Evolutionary conservation across 1,140 invertebrate genomes (phyloP), one percentile per base, ranked within the genome.

Genomic region (Drosophila pseudoobscura): DNA sequence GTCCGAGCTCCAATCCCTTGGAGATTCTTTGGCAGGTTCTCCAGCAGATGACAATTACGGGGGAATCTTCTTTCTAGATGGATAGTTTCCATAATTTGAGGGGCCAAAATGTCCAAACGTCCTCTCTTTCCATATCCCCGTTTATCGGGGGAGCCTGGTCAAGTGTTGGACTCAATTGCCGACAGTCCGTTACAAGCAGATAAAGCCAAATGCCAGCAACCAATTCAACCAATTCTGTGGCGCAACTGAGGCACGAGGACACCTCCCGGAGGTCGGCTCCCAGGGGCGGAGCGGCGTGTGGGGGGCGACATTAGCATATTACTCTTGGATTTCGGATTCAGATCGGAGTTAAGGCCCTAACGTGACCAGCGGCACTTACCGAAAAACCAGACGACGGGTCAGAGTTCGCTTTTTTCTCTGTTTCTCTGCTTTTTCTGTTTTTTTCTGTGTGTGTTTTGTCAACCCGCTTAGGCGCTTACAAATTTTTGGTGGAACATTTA

Each of bases 111-210:
- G 22, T 4, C 22, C 22, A 24, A 2, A 17, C 1, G 17, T 5
- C 24, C 24, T 3, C 24, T 26, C 24, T 26, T 26, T 0, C 24
- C 24, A 26, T 26, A 26, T 4, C 24, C 5, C 29, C 6, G 29
- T 8, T 29, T 29, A 29, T 29, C 29, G 6, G 29, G 29, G 29
- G 29, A 29, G 6, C 7, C 39, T 22, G 39, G 59, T 55, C 76
- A 85, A 87, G 80, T 85, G 82, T 85, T 70, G 69, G 60, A 74
- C 74, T 71, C 75, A 87, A 85, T 68, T 87, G 82, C 62, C 54
- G 57, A 85, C 80, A 80, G 56, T 58, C 50, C 50, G 63, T 64
- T 68, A 71, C 59, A 78, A 66, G 82, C 57, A 82, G 74, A 85
- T 85, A 85, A 80, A 62, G 56, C 26, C 47, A 45, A 74, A 65